Base-by-base conservation (phyloP, 1,140 invertebrate species). In the Hypothenemus hampei region DNA sequence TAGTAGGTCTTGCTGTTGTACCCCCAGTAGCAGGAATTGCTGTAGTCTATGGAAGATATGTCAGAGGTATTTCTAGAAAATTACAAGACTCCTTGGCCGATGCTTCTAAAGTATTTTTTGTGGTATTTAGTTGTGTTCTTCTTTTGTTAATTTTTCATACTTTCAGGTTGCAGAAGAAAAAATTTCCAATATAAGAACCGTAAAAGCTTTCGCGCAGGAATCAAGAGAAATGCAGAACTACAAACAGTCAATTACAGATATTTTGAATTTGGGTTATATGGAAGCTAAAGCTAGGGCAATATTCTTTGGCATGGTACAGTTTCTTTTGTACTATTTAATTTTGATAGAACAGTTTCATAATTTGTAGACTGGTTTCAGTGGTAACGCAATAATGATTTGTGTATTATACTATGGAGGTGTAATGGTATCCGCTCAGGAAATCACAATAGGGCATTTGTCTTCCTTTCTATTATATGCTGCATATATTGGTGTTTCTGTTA, bases 331-430 rank as follows among this genome's bases (percentile, higher is more conserved):
- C n/a, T 50, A 37, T 26, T 11, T 13, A 31, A 3, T 26, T n/a
- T 36, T 35, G 15, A 13, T 20, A 33, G 16, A 40, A 40, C 23
- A 21, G 36, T 21, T 11, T 22, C 10, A 11, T 44, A 24, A 31
- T 50, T 43, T 50, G 20, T 45, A 57, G 55, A 91, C 92, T 58
- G 93, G 95, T 11, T 80, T 98, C 22, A 86, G 90, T 43, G 96
- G 96, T 4, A 97, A 98, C 71, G 76, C 86, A 0, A 89, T 97
- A 24, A 86, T 97, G 46, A 79, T 97, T 21, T 85, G 90, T 3
- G 93, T 98, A 10, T 77, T 98, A 2, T 98, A 97, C 72, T 93
- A 92, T 67, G 95, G 95, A 13, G 92, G 93, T 7, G 77, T 83
- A 10, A 85, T 97, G 82, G 90, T 98, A 23, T 81, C 87, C 0